Base-by-base conservation (phyloP, 1,140 invertebrate species). In the Drosophila punjabiensis region DNA sequence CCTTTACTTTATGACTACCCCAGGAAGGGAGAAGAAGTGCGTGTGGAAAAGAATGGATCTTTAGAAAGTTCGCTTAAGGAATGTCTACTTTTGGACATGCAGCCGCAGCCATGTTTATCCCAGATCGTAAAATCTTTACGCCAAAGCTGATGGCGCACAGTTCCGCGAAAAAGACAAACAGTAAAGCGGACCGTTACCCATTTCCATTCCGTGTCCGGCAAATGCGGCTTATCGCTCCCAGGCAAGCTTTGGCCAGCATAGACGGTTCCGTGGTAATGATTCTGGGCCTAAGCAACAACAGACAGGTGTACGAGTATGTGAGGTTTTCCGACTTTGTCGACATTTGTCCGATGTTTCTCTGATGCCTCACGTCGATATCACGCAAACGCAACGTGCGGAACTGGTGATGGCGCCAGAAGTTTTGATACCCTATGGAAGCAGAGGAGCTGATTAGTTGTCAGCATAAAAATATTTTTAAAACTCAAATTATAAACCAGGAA, bases 81-180 rank as follows among this genome's bases (percentile, higher is more conserved):
- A 66, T 67, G 39, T 66, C 61, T 67, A 60, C 37, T 77, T 60
- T 67, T 47, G 30, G 28, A 43, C 71, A 62, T 56, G 41, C 20
- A 61, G 13, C 56, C 58, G 4, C 33, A 41, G 32, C 32, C 28
- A 66, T 76, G 37, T 75, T 35, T 28, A 39, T 62, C 33, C 39
- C 7, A 59, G 30, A 35, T 78, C 74, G 37, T 78, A 69, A 78
- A 78, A 78, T 78, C 58, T 69, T 78, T 67, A 77, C 53, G 47
- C 30, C 16, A 18, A 58, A 58, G 58, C 69, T 41, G 62, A 61
- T 64, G 59, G 41, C 28, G 32, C 41, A 47, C 76, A 56, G 55
- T 75, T 65, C 32, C 71, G 39, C 39, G 45, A 53, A 56, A 56
- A 66, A 41, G 28, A 52, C 43, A 69, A 69, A 62, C 58, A 58